Evolutionary conservation across 92 coral and sea anemone species (phyloP), one percentile per base, ranked within the genome.

Genomic region (Bergia puertoricense): DNA sequence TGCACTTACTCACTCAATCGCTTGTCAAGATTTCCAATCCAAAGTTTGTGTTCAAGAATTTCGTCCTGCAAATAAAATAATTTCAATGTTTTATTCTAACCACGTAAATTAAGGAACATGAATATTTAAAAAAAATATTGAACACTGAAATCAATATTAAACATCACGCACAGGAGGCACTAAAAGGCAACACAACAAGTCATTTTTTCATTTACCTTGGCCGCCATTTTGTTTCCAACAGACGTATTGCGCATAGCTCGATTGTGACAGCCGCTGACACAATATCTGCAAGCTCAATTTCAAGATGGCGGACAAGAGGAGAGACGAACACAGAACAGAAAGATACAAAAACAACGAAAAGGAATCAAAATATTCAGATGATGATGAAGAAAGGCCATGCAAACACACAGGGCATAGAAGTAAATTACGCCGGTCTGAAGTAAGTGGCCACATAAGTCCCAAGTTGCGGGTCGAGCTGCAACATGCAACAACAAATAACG

Each of bases 21-120:
- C 76, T 94, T 95, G 94, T 97, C 99, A 15, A 97, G 85, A 86
- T 97, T 97, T 80, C 99, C 99, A 46, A 97, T 79, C 99, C 99
- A 97, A 46, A 95, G 89, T 81, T 96, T 94, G 88, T 91, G 93
- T 10, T 91, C 88, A 4, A 85, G 83, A 74, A 65, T 83, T 79
- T 85, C 79, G 43, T 83, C 91, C 77, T 91, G 80, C 51, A 69
- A 83, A 40, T 39, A 67, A 23, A 14, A 62, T 46, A 37, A 76
- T 72, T 89, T 8, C 30, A 68, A 85, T 85, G 4, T 69, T 6
- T 9, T 4, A 42, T 42, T 67, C 46, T 20, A 84, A 46, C 13
- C 50, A 42, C 13, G 6, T 14, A 46, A 23, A 23, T 15, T n/a
- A 37, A 6, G 40, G 66, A 50, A 46, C 8, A 1, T 1, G 13